Evolutionary conservation across 1,140 invertebrate species (phyloP).

Genomic region (Brachionus paranguensis): DNA sequence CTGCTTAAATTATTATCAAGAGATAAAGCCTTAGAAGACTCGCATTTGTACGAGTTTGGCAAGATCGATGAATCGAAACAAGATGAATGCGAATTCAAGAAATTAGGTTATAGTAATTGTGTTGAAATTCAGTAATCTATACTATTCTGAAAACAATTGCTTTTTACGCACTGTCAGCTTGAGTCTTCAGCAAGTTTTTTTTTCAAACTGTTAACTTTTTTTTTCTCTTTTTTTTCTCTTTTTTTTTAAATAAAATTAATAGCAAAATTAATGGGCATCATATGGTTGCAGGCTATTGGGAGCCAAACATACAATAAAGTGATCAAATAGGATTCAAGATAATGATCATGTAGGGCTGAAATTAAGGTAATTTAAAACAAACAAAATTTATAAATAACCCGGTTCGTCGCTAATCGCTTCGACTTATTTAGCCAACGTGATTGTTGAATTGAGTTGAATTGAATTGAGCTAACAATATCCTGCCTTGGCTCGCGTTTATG

Average conservation of each 20-base stretch:
- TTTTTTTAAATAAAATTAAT: neutral
- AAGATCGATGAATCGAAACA: conserved; percentile 14
- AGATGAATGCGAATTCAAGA: neutral
- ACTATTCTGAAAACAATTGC: neutral
- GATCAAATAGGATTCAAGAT: neutral
- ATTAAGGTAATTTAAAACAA: conserved; percentile 6
- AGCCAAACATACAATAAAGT: neutral
- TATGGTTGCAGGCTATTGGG: neutral
- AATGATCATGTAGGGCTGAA: conserved; percentile 11
- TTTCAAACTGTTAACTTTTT: conserved; percentile 27
- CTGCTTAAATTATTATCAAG: conserved; percentile 19
- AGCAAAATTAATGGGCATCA: conserved; percentile 23
- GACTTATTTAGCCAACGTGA: neutral
- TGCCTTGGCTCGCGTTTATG: neutral
- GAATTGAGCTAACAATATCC: neutral
- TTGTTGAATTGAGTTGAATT: neutral
- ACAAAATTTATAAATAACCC: neutral
- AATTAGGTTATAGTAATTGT: conserved; percentile 19
- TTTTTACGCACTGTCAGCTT: conserved; percentile 2
- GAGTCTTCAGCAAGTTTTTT: neutral
- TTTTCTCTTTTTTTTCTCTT: neutral
- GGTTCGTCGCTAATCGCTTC: neutral
- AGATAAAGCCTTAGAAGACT: neutral
- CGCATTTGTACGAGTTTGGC: neutral
- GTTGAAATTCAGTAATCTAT: conserved; percentile 3